A percentile compares a stretch with the other conserved stretches of the same genome.
These are phyloP conservation scores for Dendrolimus houi DNA, from an alignment of 2,888 invertebrate genomes.

Conservation along the genomic window DNA sequence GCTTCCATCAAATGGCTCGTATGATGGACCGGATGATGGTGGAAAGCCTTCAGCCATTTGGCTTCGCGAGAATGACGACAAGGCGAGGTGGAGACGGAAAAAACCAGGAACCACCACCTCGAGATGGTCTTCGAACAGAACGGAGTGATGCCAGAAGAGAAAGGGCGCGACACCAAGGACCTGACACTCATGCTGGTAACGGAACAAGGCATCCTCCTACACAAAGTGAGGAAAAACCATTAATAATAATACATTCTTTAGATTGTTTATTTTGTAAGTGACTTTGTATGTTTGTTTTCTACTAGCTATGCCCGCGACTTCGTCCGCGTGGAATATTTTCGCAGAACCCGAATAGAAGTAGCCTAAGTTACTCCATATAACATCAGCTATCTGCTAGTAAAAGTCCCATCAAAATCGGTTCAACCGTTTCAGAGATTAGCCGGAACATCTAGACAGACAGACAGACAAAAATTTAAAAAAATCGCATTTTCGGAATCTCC, in stretches of 20 bases:
- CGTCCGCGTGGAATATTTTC: too few species aligned
- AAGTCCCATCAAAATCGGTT: too few species aligned
- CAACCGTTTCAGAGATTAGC: too few species aligned
- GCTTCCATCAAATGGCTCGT: constrained; percentile 82
- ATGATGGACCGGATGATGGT: constrained; percentile 85
- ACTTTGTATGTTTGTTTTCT: too few species aligned
- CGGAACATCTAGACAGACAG: too few species aligned
- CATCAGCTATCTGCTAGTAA: too few species aligned
- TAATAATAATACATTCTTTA: not conserved
- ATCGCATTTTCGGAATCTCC: too few species aligned
- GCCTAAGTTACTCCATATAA: too few species aligned
- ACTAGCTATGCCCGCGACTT: too few species aligned
- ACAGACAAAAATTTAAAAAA: too few species aligned
- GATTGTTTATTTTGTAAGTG: too few species aligned
- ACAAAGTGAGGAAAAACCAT: constrained; percentile 36
- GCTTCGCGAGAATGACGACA: constrained; percentile 79
- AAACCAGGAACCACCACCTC: constrained; percentile 31
- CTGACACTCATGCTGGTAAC: constrained; percentile 39
- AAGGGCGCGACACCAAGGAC: constrained; percentile 25
- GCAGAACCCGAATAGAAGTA: too few species aligned
- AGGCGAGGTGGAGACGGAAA: constrained; percentile 50
- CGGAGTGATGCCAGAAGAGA: constrained; percentile 41
- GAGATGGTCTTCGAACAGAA: constrained; percentile 49
- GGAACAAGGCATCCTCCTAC: constrained; percentile 65
- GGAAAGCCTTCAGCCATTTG: constrained; percentile 80